Evolutionary conservation across 2,888 invertebrate species (phyloP), one percentile per base, ranked within the genome.

Genomic region (Lepeophtheirus nordmannii): DNA sequence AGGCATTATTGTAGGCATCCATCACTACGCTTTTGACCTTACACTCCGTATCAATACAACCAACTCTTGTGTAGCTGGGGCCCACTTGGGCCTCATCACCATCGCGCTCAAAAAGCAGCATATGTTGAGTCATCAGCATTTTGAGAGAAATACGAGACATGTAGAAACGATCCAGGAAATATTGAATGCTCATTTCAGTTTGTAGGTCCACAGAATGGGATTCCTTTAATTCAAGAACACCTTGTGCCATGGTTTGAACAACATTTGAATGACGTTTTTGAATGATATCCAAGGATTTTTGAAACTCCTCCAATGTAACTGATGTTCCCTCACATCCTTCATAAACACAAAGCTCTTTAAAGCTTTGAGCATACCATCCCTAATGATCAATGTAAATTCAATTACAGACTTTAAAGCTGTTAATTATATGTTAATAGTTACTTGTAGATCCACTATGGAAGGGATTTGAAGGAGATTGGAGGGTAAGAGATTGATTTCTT

Each of bases 41-140:
- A 74, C 97, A 98, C 69, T 86, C 85, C 0, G 96, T 94, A 80
- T 99, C 97, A 71, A 98, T 91, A 73, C 91, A 90, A 63, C 98
- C 98, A 69, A 98, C 87, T 37, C 41, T 23, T 20, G 23, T 64
- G 53, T 39, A 56, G 23, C 11, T 57, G 11, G n/a, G 23, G 11
- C 38, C 37, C n/a, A 37, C 5, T 20, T 20, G 39, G 37, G 40
- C 62, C n/a, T 66, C 37, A 23, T 60, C 41, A 14, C 17, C 60
- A 30, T 60, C 30, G 14, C 58, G 17, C 23, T 61, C 66, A 41
- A 66, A 66, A 3, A 66, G 46, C 1, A 66, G 41, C 10, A 60
- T 92, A 78, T 98, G 98, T 75, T 98, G 98, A 76, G 96, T 97
- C 71, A 99, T 97, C 61, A 99, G 82, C 97, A 98, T 98, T 72